Evolutionary conservation across 2,113 vertebrate species (phyloP).

Genomic region (Regulus satrapa): DNA sequence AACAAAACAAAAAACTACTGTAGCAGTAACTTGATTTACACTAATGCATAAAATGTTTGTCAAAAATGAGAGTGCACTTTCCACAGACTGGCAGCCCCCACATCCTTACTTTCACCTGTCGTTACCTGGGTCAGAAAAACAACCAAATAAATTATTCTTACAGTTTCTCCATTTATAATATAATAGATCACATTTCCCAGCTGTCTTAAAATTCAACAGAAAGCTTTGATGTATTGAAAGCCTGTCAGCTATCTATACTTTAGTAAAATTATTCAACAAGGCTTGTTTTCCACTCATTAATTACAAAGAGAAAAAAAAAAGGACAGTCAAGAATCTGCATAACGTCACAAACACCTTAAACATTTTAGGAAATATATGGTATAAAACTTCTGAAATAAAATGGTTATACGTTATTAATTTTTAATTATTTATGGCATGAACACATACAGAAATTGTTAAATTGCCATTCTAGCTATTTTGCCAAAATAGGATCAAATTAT

Average conservation of each 20-base stretch:
- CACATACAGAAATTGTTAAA: not conserved
- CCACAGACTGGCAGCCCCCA: not conserved
- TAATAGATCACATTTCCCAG: not conserved
- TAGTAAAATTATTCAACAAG: constrained; percentile 3
- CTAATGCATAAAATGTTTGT: not conserved
- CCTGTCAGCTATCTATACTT: not conserved
- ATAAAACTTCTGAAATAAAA: not conserved
- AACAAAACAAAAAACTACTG: not conserved
- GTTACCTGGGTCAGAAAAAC: not conserved
- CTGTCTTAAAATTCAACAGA: not conserved
- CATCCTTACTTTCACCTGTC: not conserved
- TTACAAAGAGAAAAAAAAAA: not conserved
- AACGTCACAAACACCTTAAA: not conserved
- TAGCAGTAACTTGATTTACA: constrained; percentile 27
- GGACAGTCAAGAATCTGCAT: not conserved
- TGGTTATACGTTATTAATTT: not conserved
- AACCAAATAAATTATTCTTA: not conserved
- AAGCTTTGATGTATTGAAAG: not conserved
- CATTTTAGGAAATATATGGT: not conserved
- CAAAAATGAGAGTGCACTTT: not conserved
- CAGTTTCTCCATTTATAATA: not conserved
- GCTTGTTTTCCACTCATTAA: constrained; percentile 43
- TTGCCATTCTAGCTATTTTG: not conserved
- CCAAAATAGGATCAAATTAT: not conserved
- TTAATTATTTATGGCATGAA: not conserved